Conservation (phyloP, 1,140 invertebrate genomes). For the Eriocheir sinensis region DNA sequence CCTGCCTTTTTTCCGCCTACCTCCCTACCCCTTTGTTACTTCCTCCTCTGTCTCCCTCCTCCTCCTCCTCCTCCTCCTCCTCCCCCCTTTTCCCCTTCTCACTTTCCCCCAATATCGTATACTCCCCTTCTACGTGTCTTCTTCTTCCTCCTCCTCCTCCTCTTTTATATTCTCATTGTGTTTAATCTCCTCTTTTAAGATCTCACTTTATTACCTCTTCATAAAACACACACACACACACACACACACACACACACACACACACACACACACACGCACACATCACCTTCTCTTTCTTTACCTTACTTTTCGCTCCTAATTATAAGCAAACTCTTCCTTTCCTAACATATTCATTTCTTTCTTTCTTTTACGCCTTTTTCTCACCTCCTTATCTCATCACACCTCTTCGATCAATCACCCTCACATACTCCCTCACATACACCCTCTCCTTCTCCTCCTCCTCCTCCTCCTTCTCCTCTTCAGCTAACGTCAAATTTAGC, state of each 20-base stretch:
- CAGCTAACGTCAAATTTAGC: not conserved
- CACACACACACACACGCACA: constrained; percentile 17
- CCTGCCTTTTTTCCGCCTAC: not conserved
- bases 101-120: not conserved
- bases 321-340: no score
- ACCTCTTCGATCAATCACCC: no score
- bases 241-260: constrained; percentile 54
- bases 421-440: no score
- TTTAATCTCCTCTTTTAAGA: not conserved
- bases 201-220: not conserved
- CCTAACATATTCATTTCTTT: no score
- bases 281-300: not conserved
- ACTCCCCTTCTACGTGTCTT: not conserved
- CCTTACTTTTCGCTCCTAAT: no score
- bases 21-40: not conserved
- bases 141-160: not conserved
- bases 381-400: no score
- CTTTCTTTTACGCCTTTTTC: no score
- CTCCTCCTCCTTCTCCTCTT: no score
- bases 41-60: not conserved
- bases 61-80: not conserved
- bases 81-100: not conserved
- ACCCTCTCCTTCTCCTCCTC: no score
- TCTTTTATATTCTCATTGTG: not conserved
- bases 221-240: constrained; percentile 37